Evolutionary conservation across 2,888 invertebrate genomes (phyloP).

Genomic region (Phortica magna): DNA sequence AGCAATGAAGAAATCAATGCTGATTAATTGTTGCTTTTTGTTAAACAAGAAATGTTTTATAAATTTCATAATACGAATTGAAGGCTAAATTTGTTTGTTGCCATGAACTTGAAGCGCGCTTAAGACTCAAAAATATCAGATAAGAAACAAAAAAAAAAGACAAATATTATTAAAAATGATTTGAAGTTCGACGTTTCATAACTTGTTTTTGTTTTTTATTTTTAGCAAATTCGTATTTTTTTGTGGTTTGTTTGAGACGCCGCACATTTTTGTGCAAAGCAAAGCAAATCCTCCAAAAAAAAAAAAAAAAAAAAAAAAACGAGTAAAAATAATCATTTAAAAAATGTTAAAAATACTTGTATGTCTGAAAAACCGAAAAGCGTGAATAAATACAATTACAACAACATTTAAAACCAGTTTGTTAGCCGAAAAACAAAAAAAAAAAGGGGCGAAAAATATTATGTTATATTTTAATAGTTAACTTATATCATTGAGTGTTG

Average conservation of each 20-base stretch:
- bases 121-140: background rate
- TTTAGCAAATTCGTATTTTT: background rate
- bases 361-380: no score
- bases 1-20: background rate
- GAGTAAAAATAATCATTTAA: background rate
- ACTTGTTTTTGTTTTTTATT: background rate
- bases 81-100: background rate
- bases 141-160: background rate
- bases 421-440: background rate
- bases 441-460: background rate
- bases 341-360: background rate
- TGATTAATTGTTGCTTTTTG: background rate
- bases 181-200: background rate
- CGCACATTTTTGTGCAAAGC: no score
- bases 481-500: background rate
- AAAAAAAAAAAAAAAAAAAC: background rate
- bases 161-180: background rate
- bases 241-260: no score
- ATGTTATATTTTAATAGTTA: background rate
- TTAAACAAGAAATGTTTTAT: background rate
- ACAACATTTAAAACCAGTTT: slow-evolving; percentile 22
- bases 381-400: background rate
- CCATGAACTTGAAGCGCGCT: background rate
- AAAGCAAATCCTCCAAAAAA: no score
- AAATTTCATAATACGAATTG: background rate